These are phyloP conservation scores for Mya arenaria DNA, from an alignment of 1,140 invertebrate genomes.

Conservation along the genomic window DNA sequence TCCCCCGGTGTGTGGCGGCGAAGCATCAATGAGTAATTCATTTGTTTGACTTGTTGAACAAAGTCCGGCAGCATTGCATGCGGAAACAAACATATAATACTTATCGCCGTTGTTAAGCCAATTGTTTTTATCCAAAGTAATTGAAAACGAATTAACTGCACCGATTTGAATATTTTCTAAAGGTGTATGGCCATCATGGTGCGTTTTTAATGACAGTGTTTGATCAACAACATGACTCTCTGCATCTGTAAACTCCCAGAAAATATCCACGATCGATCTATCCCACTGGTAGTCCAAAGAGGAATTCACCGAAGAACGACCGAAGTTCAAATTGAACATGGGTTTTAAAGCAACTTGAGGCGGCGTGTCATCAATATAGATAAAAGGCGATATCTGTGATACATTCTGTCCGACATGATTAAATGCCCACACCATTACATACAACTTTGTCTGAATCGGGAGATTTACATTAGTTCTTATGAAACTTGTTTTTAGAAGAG, in stretches of 20 bases:
- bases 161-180: slow-evolving; percentile 34
- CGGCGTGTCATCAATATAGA: slow-evolving; percentile 58
- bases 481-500: slow-evolving; percentile 26
- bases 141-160: slow-evolving; percentile 15
- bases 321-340: background rate
- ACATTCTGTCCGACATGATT: slow-evolving; percentile 58
- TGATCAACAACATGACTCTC: slow-evolving; percentile 65
- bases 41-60: slow-evolving; percentile 51
- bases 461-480: slow-evolving; percentile 41
- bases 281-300: slow-evolving; percentile 31
- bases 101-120: slow-evolving; percentile 58
- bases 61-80: slow-evolving; percentile 66
- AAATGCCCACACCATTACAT: slow-evolving; percentile 53
- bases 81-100: slow-evolving; percentile 59
- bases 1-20: slow-evolving; percentile 60
- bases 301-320: background rate
- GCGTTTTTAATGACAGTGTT: slow-evolving; percentile 48
- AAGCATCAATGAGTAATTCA: slow-evolving; percentile 58
- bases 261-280: slow-evolving; percentile 52
- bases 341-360: slow-evolving; percentile 37
- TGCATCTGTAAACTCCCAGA: slow-evolving; percentile 64
- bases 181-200: slow-evolving; percentile 50
- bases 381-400: slow-evolving; percentile 45
- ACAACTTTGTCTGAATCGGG: slow-evolving; percentile 30
- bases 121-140: slow-evolving; percentile 36